Percentiles rank a stretch among this genome's conserved stretches.
phyloP scores from a whole-genome alignment of 2,797 vertebrate genomes.

The Diceros bicornis region DNA sequence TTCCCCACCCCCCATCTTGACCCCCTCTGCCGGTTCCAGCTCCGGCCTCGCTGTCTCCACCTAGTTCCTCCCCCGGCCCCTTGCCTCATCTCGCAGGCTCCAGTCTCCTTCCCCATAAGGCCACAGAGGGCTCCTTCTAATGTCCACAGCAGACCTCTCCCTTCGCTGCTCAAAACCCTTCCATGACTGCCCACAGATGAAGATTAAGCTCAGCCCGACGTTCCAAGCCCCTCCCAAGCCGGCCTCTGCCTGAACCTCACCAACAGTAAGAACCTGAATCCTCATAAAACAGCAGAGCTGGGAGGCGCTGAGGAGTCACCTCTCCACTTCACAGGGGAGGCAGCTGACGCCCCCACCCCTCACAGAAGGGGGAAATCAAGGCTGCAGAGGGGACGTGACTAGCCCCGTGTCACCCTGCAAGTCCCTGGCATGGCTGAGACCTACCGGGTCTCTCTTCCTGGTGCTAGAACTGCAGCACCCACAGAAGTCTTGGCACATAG shows the following conservation, averaged over 20 bases:
- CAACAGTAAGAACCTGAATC: neutral
- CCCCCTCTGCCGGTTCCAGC: neutral
- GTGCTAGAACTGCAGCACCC: neutral
- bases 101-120: neutral
- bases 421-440: neutral
- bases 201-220: neutral
- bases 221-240: neutral
- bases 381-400: neutral
- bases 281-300: neutral
- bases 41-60: neutral
- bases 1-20: neutral
- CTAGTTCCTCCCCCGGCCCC: neutral
- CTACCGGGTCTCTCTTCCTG: neutral
- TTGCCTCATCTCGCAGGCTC: neutral
- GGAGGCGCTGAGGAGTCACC: neutral
- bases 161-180: neutral
- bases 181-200: neutral
- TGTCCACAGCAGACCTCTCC: neutral
- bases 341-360: neutral
- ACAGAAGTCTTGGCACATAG: neutral
- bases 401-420: neutral
- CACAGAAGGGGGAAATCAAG: neutral
- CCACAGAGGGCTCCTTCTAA: neutral
- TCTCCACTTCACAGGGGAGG: neutral
- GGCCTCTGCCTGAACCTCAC: neutral